Percentiles rank a stretch among this genome's conserved stretches.
These are phyloP conservation scores for Xanthostigma xanthostigma DNA, from an alignment of 2,888 invertebrate species.

Conservation along the genomic window DNA sequence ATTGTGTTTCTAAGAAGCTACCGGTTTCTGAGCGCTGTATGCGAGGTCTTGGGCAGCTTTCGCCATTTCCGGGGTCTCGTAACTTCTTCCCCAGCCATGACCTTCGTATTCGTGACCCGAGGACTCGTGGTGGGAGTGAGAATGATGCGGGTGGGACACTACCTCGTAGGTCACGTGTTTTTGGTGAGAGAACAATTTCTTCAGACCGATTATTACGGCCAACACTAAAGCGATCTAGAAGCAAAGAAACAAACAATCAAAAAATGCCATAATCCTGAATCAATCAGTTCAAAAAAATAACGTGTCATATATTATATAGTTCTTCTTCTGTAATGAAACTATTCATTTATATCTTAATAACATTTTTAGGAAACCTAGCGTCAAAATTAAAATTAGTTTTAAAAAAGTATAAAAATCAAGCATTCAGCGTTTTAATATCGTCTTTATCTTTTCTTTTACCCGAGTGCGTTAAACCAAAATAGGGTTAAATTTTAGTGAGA, in stretches of 20 bases:
- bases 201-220: constrained; percentile 66
- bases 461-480: no score
- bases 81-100: constrained; percentile 43
- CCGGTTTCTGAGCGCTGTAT: constrained; percentile 41
- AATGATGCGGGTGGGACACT: constrained; percentile 54
- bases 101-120: constrained; percentile 22
- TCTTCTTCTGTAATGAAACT: no score
- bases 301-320: no score
- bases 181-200: constrained; percentile 64
- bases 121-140: constrained; percentile 36
- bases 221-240: constrained; percentile 55
- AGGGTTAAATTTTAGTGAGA: no score
- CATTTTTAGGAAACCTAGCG: no score
- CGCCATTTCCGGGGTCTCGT: constrained; percentile 20
- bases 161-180: constrained; percentile 62
- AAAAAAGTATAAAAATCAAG: no score
- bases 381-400: no score
- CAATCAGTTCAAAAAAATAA: no score
- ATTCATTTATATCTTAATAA: no score
- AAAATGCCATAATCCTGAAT: no score
- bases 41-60: constrained; percentile 42
- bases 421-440: no score
- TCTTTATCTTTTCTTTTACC: no score
- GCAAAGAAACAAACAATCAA: not conserved
- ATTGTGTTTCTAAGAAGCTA: not conserved